Conservation (phyloP, 2,888 invertebrate genomes). For the Yponomeuta sedellus region DNA sequence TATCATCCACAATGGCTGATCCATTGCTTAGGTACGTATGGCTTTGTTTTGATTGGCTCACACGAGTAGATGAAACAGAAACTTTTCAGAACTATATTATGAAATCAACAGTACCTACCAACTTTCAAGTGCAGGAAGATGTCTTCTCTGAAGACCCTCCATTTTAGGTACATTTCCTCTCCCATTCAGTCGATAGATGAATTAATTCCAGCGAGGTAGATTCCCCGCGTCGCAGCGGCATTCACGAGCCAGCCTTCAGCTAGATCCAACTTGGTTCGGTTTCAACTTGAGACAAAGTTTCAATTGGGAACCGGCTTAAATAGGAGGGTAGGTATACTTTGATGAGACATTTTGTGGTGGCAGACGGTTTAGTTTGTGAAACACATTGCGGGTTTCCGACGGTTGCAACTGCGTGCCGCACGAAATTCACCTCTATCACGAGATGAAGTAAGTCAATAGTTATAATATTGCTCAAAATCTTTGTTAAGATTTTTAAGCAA, state of each 20-base stretch:
- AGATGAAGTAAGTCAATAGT: neutral
- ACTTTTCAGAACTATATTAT: no score
- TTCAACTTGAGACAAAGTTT: slow-evolving; percentile 52
- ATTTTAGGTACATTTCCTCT: neutral
- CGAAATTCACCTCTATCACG: neutral
- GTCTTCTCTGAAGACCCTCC: neutral
- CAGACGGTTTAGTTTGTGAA: slow-evolving; percentile 33
- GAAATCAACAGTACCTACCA: neutral
- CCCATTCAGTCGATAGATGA: slow-evolving; percentile 47
- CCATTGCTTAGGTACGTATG: no score
- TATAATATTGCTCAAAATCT: neutral
- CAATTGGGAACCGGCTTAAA: slow-evolving; percentile 56
- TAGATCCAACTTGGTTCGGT: slow-evolving; percentile 58
- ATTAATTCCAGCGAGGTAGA: slow-evolving; percentile 68
- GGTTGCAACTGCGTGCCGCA: neutral
- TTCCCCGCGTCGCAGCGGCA: slow-evolving; percentile 48
- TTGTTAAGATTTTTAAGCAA: no score
- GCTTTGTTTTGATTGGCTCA: no score
- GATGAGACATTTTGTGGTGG: slow-evolving; percentile 55
- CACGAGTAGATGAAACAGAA: no score
- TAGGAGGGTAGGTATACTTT: slow-evolving; percentile 55
- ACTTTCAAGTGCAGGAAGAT: neutral
- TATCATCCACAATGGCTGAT: no score
- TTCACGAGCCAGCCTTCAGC: slow-evolving; percentile 49
- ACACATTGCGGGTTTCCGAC: slow-evolving; percentile 15